These are phyloP conservation scores for Polylopha cassiicola DNA, from an alignment of 2,888 invertebrate genomes.

Conservation along the genomic window DNA sequence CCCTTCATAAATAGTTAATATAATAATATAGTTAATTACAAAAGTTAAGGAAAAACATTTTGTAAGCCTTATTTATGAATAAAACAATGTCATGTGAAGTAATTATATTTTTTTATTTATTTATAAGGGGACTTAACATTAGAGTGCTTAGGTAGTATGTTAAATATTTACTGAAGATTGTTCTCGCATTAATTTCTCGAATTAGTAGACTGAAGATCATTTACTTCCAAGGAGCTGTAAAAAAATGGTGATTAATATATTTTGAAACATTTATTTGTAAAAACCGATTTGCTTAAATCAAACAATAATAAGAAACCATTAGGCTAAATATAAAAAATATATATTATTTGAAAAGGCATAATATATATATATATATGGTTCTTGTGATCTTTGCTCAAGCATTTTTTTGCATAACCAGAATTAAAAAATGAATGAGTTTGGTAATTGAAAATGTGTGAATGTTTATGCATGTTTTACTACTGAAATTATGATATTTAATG, in stretches of 20 bases:
- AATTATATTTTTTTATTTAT: constrained; percentile 55
- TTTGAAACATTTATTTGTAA: no score
- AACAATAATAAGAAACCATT: no score
- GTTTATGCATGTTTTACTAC: no score
- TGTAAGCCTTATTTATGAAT: constrained; percentile 7
- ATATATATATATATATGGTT: no score
- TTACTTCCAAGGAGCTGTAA: constrained; percentile 63
- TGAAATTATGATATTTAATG: no score
- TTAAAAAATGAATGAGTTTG: no score
- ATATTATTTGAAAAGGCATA: no score
- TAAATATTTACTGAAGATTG: constrained; percentile 75
- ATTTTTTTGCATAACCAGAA: no score
- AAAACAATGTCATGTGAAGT: constrained; percentile 25
- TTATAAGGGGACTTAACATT: constrained; percentile 64
- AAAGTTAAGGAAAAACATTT: constrained; percentile 5
- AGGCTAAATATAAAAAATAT: no score
- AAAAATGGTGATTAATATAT: constrained; percentile 27
- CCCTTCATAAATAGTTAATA: constrained; percentile 70
- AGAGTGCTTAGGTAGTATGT: constrained; percentile 72
- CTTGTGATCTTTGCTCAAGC: no score
- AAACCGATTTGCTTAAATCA: no score
- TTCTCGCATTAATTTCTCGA: constrained; percentile 61
- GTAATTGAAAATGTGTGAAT: no score
- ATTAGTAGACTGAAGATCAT: constrained; percentile 50
- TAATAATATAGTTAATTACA: not conserved